phyloP scores from a whole-genome alignment of 2,888 invertebrate species.

The Clitarchus hookeri region DNA sequence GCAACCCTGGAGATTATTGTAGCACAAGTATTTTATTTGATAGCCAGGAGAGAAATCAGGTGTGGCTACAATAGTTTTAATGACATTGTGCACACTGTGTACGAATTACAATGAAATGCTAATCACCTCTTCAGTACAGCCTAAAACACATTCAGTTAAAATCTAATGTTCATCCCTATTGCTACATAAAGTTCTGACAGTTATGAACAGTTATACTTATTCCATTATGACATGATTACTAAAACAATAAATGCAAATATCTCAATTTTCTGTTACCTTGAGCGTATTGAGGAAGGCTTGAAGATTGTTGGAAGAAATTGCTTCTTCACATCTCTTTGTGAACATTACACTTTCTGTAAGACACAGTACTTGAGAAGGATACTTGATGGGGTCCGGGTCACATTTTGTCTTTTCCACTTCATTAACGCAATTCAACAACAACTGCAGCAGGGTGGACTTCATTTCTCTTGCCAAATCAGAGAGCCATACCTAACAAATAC shows the following conservation, averaged over 20 bases:
- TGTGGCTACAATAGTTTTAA: too few relatives aligned
- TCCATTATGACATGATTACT: too few relatives aligned
- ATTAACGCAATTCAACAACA: slow-evolving; percentile 64
- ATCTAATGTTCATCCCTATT: slow-evolving; percentile 44
- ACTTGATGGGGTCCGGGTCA: slow-evolving; percentile 64
- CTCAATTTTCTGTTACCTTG: slow-evolving; percentile 50
- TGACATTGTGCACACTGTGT: too few relatives aligned
- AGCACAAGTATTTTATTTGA: too few relatives aligned
- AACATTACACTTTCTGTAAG: slow-evolving; percentile 84
- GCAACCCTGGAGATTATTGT: too few relatives aligned
- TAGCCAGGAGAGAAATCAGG: too few relatives aligned
- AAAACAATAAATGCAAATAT: too few relatives aligned
- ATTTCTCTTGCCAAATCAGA: slow-evolving; percentile 81
- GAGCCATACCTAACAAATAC: slow-evolving; percentile 68
- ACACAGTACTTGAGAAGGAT: slow-evolving; percentile 81
- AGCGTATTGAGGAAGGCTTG: slow-evolving; percentile 58
- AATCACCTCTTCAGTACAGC: too few relatives aligned
- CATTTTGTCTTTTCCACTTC: slow-evolving; percentile 55
- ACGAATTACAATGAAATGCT: too few relatives aligned
- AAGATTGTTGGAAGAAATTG: slow-evolving; percentile 70
- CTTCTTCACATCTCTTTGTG: slow-evolving; percentile 80
- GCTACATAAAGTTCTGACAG: too few relatives aligned
- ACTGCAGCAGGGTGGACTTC: slow-evolving; percentile 72
- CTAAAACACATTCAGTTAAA: background rate
- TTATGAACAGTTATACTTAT: too few relatives aligned